Base-by-base conservation (phyloP, 2,113 vertebrate genomes). In the Microcebus lehilahytsara region DNA sequence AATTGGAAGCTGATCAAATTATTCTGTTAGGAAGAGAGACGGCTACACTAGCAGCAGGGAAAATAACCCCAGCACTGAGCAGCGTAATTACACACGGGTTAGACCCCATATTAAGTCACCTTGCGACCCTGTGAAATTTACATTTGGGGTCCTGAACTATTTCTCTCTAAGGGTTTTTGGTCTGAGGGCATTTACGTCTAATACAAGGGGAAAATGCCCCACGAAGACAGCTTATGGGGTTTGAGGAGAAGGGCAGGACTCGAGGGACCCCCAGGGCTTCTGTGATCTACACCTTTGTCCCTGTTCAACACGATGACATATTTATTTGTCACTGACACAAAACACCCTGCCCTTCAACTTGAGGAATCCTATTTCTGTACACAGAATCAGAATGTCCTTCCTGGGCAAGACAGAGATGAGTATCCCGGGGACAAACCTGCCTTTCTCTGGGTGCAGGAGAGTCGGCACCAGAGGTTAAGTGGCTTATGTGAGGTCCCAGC, bases 201-300 rank as follows among this genome's bases (percentile, higher is more conserved):
- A 42, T 2, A 17, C 0, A 0, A 13, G 79, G 51, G 72, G 37
- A 9, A 20, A 40, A 9, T 32, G 7, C 12, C 62, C 81, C 30
- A 40, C 23, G 3, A 2, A 62, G 34, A n/a, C 0, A 10, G 23
- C 62, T 1, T 4, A 16, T 0, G 2, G 0, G 9, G 23, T 83
- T 53, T 62, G 32, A 80, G 58, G 42, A 37, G 49, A 46, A 23
- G 16, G 25, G 1, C 62, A 34, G 56, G 32, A 6, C 13, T 16
- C 2, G 2, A 13, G 32, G 3, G 0, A 2, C 2, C 9, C 32
- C 22, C 19, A 13, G 0, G 20, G 5, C 19, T n/a, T 69, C 19
- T 3, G 3, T 4, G 60, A 37, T 56, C 40, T 27, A 3, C 5
- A 25, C 23, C 10, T 46, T 4, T 4, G 67, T 40, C 42, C 22